phyloP scores from a whole-genome alignment of 2,797 vertebrate species.

The Poecilia wingei region DNA sequence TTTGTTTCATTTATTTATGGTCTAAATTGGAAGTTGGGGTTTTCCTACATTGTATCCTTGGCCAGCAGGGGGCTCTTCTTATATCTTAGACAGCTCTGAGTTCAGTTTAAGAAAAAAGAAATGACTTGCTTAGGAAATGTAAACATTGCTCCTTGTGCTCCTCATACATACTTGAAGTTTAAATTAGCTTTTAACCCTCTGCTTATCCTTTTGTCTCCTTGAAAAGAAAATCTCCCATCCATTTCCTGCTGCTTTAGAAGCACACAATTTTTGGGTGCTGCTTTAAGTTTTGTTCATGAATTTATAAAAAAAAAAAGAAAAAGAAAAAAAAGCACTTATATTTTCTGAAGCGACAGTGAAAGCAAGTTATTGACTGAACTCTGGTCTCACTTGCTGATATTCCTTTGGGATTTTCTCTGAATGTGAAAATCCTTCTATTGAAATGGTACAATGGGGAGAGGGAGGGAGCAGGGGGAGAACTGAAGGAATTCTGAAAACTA shows the following conservation, averaged over 20 bases:
- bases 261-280: background rate
- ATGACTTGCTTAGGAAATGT: background rate
- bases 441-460: constrained; percentile 79
- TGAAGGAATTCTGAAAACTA: constrained; percentile 75
- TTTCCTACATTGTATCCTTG: background rate
- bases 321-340: constrained; percentile 31
- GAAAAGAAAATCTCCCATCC: constrained; percentile 3
- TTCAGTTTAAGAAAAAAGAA: background rate
- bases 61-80: background rate
- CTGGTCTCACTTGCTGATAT: constrained; percentile 72
- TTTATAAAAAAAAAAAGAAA: constrained; percentile 21
- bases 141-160: background rate
- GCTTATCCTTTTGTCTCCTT: background rate
- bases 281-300: background rate
- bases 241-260: background rate
- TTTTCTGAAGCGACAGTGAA: constrained; percentile 59
- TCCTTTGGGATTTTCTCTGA: constrained; percentile 78
- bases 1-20: background rate
- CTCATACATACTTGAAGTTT: background rate
- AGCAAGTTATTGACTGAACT: constrained; percentile 78
- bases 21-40: background rate
- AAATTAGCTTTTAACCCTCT: constrained; percentile 5
- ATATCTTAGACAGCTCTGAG: background rate
- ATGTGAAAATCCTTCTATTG: constrained; percentile 82
- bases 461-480: constrained; percentile 39